Base-by-base conservation (phyloP, 2,113 vertebrate genomes). In the Neolamprologus cancellatus region DNA sequence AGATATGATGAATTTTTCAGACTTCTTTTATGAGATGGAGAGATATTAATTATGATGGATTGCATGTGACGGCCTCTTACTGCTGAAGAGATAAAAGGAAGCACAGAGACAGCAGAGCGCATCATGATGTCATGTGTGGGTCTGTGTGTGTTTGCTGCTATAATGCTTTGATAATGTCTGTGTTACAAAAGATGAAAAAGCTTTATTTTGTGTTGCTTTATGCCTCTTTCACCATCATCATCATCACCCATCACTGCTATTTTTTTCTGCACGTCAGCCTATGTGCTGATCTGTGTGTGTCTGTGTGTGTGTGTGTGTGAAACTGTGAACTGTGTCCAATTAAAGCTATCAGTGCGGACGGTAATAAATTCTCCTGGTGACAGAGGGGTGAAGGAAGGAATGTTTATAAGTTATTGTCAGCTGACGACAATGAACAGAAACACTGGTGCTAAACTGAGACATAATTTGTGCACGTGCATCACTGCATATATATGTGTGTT, bases 341-440 rank as follows among this genome's bases (percentile, higher is more conserved):
- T 48, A 86, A 79, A 91, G 80, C 78, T 91, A 85, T 91, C 84
- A 79, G 20, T 34, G 84, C 39, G 46, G 83, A 88, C 1, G 25
- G 78, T 84, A 10, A 87, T 89, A 88, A 78, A 91, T 91, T 57
- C 57, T 84, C 20, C 84, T 6, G 55, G 23, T 91, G 92, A 91
- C 89, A 84, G 81, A 87, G 81, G 1, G 18, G 28, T 83, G 84
- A 79, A 79, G 83, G 92, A 91, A 94, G 87, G 89, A 50, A 76
- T 78, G 87, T 91, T 84, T 83, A 84, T 86, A 82, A 93, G 89
- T 90, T 90, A 92, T 59, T 64, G 81, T 82, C 83, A 50, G 89
- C 82, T 93, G 91, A 89, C 30, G 15, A 57, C 79, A 59, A 61
- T 8, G 61, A 61, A 89, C 55, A 81, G 86, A 54, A 88, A 53